Percentiles rank a stretch among this genome's conserved stretches.
Conservation (phyloP, 2,113 vertebrate species). For the Lethenteron camtschaticum region DNA sequence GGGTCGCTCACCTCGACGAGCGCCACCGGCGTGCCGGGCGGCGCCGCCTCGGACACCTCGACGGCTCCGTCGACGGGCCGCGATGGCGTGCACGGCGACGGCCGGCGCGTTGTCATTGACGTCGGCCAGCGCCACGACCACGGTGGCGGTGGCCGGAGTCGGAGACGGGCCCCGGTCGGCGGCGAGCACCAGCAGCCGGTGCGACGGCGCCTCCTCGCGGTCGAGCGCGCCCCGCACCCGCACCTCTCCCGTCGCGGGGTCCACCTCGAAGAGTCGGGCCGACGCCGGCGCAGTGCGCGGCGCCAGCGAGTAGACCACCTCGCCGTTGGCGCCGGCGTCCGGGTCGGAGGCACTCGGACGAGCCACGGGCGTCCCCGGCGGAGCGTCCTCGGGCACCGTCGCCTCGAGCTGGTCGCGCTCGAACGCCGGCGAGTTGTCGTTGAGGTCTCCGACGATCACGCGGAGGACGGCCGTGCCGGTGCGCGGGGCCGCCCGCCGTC, state of each 20-base stretch:
- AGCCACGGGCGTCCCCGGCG: conserved; percentile 72
- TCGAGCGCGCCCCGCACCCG: conserved; percentile 83
- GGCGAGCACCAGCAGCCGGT: conserved; percentile 83
- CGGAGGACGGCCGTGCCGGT: conserved; percentile 94
- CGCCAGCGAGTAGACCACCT: conserved; percentile 67
- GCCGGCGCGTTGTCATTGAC: conserved; percentile 97
- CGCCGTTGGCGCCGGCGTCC: conserved; percentile 79
- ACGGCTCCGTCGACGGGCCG: conserved; percentile 97
- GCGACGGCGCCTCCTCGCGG: conserved; percentile 79
- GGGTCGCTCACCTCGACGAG: conserved; percentile 95
- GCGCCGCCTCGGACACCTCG: conserved; percentile 97
- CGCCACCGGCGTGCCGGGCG: conserved; percentile 92
- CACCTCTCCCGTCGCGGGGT: conserved; percentile 70
- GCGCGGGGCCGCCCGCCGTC: conserved; percentile 57
- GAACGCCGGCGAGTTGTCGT: conserved; percentile 88
- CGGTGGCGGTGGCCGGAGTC: conserved; percentile 65
- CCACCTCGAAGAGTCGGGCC: conserved; percentile 87
- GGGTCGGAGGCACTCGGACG: conserved; percentile 88
- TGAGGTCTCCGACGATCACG: conserved; percentile 90
- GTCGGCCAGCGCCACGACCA: conserved; percentile 92
- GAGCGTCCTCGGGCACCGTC: conserved; percentile 77
- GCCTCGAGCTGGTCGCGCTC: conserved; percentile 72
- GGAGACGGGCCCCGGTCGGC: conserved; percentile 94
- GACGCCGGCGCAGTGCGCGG: conserved; percentile 74
- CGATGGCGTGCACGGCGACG: conserved; percentile 97